Conservation (phyloP, 2,113 vertebrate species). For the Gavia stellata region DNA sequence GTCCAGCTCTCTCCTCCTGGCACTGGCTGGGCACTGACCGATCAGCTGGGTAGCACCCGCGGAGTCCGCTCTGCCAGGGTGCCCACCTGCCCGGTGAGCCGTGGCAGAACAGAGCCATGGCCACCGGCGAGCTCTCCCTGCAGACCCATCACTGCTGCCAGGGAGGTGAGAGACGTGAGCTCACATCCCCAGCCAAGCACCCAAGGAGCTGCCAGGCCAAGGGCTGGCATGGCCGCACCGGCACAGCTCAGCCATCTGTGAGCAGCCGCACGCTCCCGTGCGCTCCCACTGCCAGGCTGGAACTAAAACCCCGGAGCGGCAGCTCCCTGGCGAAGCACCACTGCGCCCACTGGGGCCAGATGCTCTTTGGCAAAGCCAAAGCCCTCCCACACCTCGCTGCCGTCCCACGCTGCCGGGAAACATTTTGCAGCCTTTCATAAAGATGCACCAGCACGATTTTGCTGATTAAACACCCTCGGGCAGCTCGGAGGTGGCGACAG, state of each 20-base stretch:
- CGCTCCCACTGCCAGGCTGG: background rate
- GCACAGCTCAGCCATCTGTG: background rate
- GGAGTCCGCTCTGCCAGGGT: background rate
- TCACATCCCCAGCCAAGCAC: background rate
- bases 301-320: background rate
- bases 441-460: background rate
- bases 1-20: background rate
- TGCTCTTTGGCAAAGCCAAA: background rate
- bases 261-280: accelerated
- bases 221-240: accelerated
- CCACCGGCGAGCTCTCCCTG: background rate
- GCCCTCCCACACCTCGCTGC: background rate
- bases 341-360: background rate
- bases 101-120: background rate
- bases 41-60: background rate
- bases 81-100: background rate
- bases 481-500: background rate
- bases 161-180: background rate
- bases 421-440: background rate
- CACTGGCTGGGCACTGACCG: background rate
- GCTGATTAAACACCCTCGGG: background rate
- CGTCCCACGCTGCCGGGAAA: background rate
- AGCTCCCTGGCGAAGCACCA: accelerated
- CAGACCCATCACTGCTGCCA: background rate
- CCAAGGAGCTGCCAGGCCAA: background rate